Evolutionary conservation across 2,888 invertebrate genomes (phyloP).

Genomic region (Drosophila ochracea): DNA sequence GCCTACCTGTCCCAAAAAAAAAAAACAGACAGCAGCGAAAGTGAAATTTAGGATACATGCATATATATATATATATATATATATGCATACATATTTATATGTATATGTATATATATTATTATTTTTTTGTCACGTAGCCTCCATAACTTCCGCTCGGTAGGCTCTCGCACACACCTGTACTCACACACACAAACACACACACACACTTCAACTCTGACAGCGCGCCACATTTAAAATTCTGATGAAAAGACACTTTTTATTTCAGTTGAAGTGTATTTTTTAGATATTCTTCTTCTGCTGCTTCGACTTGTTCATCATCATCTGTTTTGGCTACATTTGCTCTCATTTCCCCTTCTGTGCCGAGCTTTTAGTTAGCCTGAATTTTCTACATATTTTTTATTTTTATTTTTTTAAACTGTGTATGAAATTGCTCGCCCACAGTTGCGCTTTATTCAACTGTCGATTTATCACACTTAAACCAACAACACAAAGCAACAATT

Average conservation of each 20-base stretch:
- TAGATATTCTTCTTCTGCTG: slow-evolving; percentile 9
- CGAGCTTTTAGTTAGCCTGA: slow-evolving; percentile 2
- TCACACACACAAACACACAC: slow-evolving; percentile 41
- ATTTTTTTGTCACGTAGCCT: slow-evolving; percentile 71
- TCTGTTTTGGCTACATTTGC: slow-evolving; percentile 18
- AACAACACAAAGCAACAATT: slow-evolving; percentile 15
- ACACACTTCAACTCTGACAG: slow-evolving; percentile 34
- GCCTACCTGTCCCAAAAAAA: slow-evolving; percentile 48
- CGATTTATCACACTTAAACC: slow-evolving; percentile 78
- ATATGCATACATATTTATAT: not conserved
- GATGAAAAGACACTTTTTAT: slow-evolving; percentile 80
- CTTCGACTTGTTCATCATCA: slow-evolving; percentile 2
- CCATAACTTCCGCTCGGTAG: slow-evolving; percentile 72
- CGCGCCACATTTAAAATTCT: slow-evolving; percentile 72
- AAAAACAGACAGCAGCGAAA: slow-evolving; percentile 55
- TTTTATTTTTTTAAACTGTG: slow-evolving; percentile 14
- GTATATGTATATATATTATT: slow-evolving; percentile 27
- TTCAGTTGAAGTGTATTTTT: slow-evolving; percentile 45
- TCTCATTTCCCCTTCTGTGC: slow-evolving; percentile 5
- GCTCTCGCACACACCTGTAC: slow-evolving; percentile 69
- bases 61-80: slow-evolving; percentile 14
- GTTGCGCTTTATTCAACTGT: slow-evolving; percentile 70
- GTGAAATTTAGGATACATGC: slow-evolving; percentile 45
- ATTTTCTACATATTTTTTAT: slow-evolving; percentile 5
- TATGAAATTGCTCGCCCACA: slow-evolving; percentile 33